Evolutionary conservation across 1,140 invertebrate species (phyloP), one percentile per base, ranked within the genome.

Genomic region (Pteromalus puparum): DNA sequence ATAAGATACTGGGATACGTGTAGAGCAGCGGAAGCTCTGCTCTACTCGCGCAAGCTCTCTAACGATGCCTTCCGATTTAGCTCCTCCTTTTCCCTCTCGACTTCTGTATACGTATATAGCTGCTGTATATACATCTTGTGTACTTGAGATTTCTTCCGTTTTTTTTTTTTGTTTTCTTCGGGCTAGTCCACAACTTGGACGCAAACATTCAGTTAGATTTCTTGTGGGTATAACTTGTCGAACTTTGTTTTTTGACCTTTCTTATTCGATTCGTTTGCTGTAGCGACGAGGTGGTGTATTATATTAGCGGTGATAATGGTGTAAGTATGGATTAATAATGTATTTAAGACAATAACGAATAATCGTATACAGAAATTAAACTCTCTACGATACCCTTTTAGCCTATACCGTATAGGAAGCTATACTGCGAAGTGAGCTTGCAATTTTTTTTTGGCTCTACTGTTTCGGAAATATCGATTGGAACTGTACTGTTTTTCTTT

Each of bases 61-160:
- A 75, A 77, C 38, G 34, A 67, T 67, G 73, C 81, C 61, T 81
- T 83, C 83, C 87, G 48, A 77, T 65, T 26, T 68, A 1, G 18
- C 61, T 82, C 48, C 34, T 82, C 75, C 78, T 68, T 75, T n/a
- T 30, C 12, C 21, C n/a, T 70, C 26, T 30, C 18, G 7, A 10
- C 6, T 12, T 18, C 0, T 28, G 26, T 24, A n/a, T 28, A 6
- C 18, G 18, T n/a, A 26, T 42, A 10, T 30, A 12, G 67, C 7
- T 12, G 24, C 10, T 21, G 5, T 65, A 26, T 70, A 46, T 70
- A 26, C 78, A 1, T 26, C 53, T 13, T n/a, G 13, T 18, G 34
- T 70, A 15, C 24, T 24, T 48, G 77, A n/a, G 61, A 65, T 65
- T 65, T 65, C 61, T 65, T 34, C 4, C 30, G 15, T 18, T 12